Conservation (phyloP, 2,888 invertebrate genomes). For the Xanthorhoe designata region DNA sequence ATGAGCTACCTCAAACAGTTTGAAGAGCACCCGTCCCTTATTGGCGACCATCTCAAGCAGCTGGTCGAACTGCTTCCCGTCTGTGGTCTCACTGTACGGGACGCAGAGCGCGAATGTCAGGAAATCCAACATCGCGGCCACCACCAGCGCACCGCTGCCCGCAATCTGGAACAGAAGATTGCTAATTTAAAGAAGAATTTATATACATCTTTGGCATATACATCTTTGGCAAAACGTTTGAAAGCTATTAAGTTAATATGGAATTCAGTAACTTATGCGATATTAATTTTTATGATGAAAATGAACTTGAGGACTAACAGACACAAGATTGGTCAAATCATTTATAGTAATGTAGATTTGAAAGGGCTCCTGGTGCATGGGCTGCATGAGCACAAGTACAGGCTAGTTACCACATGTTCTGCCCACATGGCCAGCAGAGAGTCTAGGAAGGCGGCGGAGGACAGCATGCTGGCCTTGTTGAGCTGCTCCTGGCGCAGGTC, state of each 20-base stretch:
- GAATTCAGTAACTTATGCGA: too few relatives aligned
- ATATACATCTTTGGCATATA: too few relatives aligned
- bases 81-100: slow-evolving; percentile 99
- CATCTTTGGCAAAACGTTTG: too few relatives aligned
- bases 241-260: too few relatives aligned
- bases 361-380: too few relatives aligned
- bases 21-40: slow-evolving; percentile 95
- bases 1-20: slow-evolving; percentile 91
- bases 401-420: slow-evolving; percentile 93
- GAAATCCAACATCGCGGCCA: slow-evolving; percentile 99
- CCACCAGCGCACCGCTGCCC: slow-evolving; percentile 97
- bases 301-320: too few relatives aligned
- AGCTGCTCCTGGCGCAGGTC: slow-evolving; percentile 98
- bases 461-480: slow-evolving; percentile 86
- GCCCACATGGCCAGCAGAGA: slow-evolving; percentile 98
- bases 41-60: slow-evolving; percentile 97
- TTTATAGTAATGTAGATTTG: too few relatives aligned
- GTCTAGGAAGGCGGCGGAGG: slow-evolving; percentile 90
- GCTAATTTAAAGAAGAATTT: background rate
- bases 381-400: too few relatives aligned
- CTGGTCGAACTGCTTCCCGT: slow-evolving; percentile 97
- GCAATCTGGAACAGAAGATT: slow-evolving; percentile 87
- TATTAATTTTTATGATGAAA: too few relatives aligned
- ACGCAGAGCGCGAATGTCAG: slow-evolving; percentile 98
- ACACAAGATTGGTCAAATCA: too few relatives aligned